Percentiles rank a stretch among this genome's conserved stretches.
phyloP scores from a whole-genome alignment of 2,113 vertebrate genomes.

The Corythornis vintsioides region DNA sequence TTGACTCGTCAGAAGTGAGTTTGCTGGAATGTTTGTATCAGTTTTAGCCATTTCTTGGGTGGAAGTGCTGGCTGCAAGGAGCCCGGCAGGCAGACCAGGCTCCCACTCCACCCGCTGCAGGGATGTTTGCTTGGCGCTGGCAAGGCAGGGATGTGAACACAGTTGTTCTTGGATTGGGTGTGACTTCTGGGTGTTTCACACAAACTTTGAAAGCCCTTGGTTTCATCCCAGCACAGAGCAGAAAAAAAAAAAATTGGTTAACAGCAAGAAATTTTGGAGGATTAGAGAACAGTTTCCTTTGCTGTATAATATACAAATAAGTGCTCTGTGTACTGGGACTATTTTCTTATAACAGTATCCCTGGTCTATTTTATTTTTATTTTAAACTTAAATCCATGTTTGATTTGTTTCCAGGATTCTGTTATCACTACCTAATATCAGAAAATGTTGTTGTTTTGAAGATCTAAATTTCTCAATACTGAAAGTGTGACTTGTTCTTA shows the following conservation, averaged over 20 bases:
- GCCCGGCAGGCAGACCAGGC: neutral
- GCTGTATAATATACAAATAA: neutral
- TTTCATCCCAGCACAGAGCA: neutral
- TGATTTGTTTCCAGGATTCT: constrained; percentile 16
- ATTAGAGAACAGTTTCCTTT: neutral
- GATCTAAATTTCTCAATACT: neutral
- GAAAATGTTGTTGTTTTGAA: neutral
- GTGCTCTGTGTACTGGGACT: neutral
- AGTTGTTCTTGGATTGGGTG: neutral
- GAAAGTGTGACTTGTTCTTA: constrained; percentile 15
- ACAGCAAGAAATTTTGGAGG: neutral
- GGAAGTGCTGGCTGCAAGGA: neutral
- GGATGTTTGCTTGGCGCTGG: neutral
- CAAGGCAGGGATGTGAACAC: neutral
- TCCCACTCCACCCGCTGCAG: neutral
- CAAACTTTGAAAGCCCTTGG: neutral
- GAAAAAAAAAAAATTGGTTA: neutral
- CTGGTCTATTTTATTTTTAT: neutral
- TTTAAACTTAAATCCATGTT: neutral
- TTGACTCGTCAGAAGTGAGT: neutral
- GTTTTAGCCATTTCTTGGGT: neutral
- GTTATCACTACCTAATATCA: constrained; percentile 16
- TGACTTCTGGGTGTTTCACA: neutral
- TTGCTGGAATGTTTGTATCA: neutral
- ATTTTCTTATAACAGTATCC: neutral